These are phyloP conservation scores for Gymnocephalus cernua DNA, from an alignment of 2,113 vertebrate genomes.

Conservation along the genomic window DNA sequence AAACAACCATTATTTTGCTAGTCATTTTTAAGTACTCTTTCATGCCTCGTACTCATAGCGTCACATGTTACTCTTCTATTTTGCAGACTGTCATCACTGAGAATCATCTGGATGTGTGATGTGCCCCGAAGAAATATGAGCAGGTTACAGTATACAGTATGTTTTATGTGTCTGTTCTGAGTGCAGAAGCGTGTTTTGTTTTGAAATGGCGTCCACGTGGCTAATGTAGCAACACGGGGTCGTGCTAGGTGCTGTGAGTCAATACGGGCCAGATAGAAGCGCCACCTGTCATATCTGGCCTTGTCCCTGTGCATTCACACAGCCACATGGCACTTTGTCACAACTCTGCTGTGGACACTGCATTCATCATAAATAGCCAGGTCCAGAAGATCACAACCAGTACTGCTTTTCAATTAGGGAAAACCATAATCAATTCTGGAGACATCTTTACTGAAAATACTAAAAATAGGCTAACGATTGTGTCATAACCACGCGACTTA, in stretches of 20 bases:
- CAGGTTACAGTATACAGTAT: not conserved
- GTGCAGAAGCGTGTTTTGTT: constrained; percentile 44
- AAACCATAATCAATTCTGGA: not conserved
- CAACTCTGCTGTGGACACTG: constrained; percentile 19
- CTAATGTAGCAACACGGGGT: constrained; percentile 53
- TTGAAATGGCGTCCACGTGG: constrained; percentile 48
- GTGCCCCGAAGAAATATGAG: constrained; percentile 5
- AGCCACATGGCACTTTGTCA: constrained; percentile 57
- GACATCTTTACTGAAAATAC: not conserved
- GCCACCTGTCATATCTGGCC: constrained; percentile 73
- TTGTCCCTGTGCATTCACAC: constrained; percentile 39
- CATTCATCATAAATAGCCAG: not conserved
- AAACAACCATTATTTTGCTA: not conserved
- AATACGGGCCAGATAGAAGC: constrained; percentile 34
- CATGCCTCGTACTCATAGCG: too few species aligned
- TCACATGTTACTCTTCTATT: not conserved
- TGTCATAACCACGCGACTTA: too few species aligned
- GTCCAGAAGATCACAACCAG: not conserved
- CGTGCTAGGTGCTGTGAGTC: constrained; percentile 30
- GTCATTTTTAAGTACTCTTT: too few species aligned
- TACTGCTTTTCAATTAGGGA: not conserved
- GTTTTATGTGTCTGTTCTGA: constrained; percentile 14
- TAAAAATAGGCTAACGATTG: too few species aligned
- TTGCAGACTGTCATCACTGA: not conserved
- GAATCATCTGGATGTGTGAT: not conserved